Base-by-base conservation (phyloP, 2,113 vertebrate genomes). In the Tangachromis dhanisi region DNA sequence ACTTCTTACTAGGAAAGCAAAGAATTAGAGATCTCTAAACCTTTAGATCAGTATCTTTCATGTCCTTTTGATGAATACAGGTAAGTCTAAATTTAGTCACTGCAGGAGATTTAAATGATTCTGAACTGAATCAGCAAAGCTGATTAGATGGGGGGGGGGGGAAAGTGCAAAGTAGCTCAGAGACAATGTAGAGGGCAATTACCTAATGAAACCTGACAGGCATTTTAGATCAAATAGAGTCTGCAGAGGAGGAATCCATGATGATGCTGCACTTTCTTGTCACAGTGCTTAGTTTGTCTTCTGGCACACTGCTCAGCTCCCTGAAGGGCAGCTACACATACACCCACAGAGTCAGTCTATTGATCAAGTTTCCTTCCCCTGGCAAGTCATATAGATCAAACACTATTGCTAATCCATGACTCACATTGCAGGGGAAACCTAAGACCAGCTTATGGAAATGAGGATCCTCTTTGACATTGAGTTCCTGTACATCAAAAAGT, bases 191-290 rank as follows among this genome's bases (percentile, higher is more conserved):
- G 82, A 21, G 47, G 38, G 49, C 87, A 94, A 94, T 96, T 90
- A 93, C 91, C 92, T 94, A 94, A 96, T 95, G 94, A 78, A 90
- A 66, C 68, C 55, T 80, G 87, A 87, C 85, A 78, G 86, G 49
- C 42, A 71, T 87, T 86, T 86, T 86, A 86, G 87, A 79, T 84
- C 19, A 10, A 80, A 92, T 47, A 21, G n/a, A 71, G 83, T 88
- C 90, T 89, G 83, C 85, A 85, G 31, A 88, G 51, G 35, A 76
- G 71, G 55, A 80, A 63, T 86, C 63, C 63, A 61, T 87, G 93
- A 95, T 94, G 92, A 95, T 85, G 81, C 83, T 86, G 95, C 93
- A 94, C 80, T 93, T 94, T 93, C 83, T 57, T 59, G 35, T 84
- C 83, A 29, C 76, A 61, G 57, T 90, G 88, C 91, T 91, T 88